A percentile compares a stretch with the other conserved stretches of the same genome.
These are phyloP conservation scores for Yponomeuta sedellus DNA, from an alignment of 2,888 invertebrate species.

Conservation along the genomic window DNA sequence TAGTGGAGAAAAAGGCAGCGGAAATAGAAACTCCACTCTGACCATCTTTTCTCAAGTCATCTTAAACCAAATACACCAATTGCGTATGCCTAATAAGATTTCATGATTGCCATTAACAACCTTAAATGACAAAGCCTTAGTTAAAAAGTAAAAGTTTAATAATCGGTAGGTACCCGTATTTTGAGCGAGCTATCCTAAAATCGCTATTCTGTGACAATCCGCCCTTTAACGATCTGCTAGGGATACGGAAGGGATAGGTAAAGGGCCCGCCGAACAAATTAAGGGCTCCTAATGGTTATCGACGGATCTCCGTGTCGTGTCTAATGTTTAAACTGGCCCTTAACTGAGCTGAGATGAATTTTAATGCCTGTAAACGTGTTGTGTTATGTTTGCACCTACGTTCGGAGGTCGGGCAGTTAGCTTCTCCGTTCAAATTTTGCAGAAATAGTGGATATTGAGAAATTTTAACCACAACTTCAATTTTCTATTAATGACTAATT, in stretches of 20 bases:
- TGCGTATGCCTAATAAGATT: no score
- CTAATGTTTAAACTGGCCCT: slow-evolving; percentile 55
- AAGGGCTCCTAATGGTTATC: slow-evolving; percentile 75
- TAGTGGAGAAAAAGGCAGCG: no score
- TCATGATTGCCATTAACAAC: no score
- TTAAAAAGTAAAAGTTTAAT: no score
- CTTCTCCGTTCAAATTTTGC: neutral
- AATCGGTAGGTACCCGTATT: no score
- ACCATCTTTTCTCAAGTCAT: no score
- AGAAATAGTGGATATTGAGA: no score
- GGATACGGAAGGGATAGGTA: slow-evolving; percentile 72
- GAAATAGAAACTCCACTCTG: no score
- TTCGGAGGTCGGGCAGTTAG: neutral
- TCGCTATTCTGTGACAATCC: slow-evolving; percentile 47
- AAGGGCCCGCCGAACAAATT: slow-evolving; percentile 69
- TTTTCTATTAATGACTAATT: no score
- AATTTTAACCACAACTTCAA: no score
- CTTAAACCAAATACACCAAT: no score
- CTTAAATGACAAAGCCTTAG: no score
- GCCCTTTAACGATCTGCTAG: slow-evolving; percentile 64
- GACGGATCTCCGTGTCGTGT: slow-evolving; percentile 51
- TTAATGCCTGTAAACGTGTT: slow-evolving; percentile 45
- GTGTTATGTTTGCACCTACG: neutral
- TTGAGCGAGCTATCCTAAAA: neutral
- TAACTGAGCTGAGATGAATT: slow-evolving; percentile 62